Percentiles rank a stretch among this genome's conserved stretches.
phyloP scores from a whole-genome alignment of 2,113 vertebrate species.

The Melanerpes aurifrons region DNA sequence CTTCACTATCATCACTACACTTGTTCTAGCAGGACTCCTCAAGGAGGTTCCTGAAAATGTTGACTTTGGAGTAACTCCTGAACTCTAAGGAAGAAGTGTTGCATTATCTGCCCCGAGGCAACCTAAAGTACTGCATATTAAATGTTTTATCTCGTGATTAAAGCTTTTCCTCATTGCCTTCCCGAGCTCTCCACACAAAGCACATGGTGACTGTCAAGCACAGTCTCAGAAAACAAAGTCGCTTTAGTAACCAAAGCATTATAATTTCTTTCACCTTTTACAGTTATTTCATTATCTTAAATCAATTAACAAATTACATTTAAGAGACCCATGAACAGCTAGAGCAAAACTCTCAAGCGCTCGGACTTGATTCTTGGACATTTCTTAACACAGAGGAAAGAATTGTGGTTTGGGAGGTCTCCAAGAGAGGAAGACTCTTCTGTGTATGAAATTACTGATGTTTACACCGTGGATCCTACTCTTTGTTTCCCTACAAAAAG shows the following conservation, averaged over 20 bases:
- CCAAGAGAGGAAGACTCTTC: background rate
- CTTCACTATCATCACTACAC: background rate
- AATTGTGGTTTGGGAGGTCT: background rate
- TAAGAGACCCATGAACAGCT: background rate
- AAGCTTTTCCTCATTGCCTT: background rate
- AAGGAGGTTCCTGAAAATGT: background rate
- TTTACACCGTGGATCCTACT: background rate
- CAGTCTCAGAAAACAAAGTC: background rate
- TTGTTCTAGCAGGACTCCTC: background rate
- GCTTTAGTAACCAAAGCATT: background rate
- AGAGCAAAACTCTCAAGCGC: background rate
- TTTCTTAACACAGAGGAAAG: background rate
- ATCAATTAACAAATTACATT: background rate
- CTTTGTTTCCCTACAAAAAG: constrained; percentile 6
- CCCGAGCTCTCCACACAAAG: background rate
- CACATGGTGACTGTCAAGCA: background rate
- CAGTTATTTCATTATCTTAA: background rate
- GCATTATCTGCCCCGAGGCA: background rate
- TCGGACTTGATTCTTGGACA: background rate
- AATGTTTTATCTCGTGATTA: background rate
- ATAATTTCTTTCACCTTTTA: background rate
- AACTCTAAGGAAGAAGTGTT: background rate
- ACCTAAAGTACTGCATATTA: background rate
- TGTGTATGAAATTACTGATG: background rate
- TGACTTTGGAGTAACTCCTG: background rate